Evolutionary conservation across 2,113 vertebrate species (phyloP).

Genomic region (Dromiciops gliroides): DNA sequence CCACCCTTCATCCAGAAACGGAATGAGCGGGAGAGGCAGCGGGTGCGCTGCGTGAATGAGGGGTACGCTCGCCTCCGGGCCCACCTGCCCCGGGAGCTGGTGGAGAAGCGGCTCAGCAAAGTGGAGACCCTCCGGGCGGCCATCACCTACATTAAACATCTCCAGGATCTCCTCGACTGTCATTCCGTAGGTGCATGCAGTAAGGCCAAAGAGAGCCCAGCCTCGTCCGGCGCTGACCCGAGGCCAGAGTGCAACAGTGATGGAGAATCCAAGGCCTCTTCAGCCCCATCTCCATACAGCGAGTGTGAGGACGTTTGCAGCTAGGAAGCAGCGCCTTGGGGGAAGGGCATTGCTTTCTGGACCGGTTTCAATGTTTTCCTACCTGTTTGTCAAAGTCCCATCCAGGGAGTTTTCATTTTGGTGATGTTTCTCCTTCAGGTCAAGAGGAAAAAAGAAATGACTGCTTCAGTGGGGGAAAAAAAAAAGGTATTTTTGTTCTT

Average conservation of each 20-base stretch:
- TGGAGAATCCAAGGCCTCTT: constrained; percentile 88
- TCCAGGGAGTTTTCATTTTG: not conserved
- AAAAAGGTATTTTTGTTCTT: constrained; percentile 34
- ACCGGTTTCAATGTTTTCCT: not conserved
- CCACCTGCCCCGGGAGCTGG: constrained; percentile 91
- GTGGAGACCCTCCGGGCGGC: constrained; percentile 95
- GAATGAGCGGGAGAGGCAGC: constrained; percentile 93
- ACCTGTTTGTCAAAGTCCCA: not conserved
- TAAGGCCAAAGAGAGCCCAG: constrained; percentile 65
- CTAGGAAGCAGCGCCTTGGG: constrained; percentile 58
- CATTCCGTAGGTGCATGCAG: constrained; percentile 69
- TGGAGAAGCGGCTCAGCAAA: constrained; percentile 92
- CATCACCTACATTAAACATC: constrained; percentile 93
- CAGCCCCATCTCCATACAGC: constrained; percentile 84
- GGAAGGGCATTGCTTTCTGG: not conserved
- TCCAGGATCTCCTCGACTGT: constrained; percentile 89
- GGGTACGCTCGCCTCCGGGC: constrained; percentile 92
- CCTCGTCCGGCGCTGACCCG: constrained; percentile 48
- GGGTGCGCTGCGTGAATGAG: constrained; percentile 95
- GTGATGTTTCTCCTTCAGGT: not conserved
- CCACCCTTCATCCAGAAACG: constrained; percentile 93
- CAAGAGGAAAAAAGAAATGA: constrained; percentile 42
- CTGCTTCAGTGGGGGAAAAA: not conserved
- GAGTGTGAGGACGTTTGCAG: constrained; percentile 81
- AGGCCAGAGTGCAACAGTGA: constrained; percentile 87